A percentile compares a stretch with the other conserved stretches of the same genome.
These are phyloP conservation scores for Elephantulus edwardii DNA, from an alignment of 2,113 vertebrate species.

Conservation along the genomic window DNA sequence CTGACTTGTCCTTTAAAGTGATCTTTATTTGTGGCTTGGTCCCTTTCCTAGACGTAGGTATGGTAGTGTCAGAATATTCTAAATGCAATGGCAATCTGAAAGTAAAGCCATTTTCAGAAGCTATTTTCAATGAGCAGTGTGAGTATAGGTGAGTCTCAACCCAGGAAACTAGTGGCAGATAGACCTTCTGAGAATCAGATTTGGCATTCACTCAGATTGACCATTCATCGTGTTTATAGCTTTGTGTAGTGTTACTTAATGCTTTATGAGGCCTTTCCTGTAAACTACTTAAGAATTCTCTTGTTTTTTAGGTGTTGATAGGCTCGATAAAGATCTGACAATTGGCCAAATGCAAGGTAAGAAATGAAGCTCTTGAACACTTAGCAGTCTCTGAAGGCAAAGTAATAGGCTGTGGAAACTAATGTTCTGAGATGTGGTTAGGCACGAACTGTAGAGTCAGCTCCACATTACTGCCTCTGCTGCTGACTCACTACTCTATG, in stretches of 20 bases:
- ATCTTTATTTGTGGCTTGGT: no score
- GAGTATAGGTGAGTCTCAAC: conserved; percentile 8
- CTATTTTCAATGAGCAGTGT: conserved; percentile 40
- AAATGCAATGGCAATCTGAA: conserved; percentile 14
- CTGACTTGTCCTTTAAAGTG: background rate
- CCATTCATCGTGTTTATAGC: background rate
- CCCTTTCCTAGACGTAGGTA: background rate
- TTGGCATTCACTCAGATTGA: conserved; percentile 5
- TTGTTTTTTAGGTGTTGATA: conserved; percentile 92
- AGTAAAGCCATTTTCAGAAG: conserved; percentile 56
- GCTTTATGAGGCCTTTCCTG: background rate
- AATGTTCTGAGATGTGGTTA: background rate
- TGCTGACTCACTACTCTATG: background rate
- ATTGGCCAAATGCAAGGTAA: conserved; percentile 99
- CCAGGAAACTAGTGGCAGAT: conserved; percentile 11
- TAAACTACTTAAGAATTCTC: conserved; percentile 33
- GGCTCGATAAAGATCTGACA: conserved; percentile 98
- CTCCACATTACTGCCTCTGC: background rate
- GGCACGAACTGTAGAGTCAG: background rate
- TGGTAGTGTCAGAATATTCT: background rate
- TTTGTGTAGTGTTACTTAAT: conserved; percentile 18
- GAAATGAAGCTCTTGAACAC: background rate
- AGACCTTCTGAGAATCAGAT: background rate
- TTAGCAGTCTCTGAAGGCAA: background rate
- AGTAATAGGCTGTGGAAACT: background rate